phyloP scores from a whole-genome alignment of 2,113 vertebrate species.

The Panurus biarmicus region DNA sequence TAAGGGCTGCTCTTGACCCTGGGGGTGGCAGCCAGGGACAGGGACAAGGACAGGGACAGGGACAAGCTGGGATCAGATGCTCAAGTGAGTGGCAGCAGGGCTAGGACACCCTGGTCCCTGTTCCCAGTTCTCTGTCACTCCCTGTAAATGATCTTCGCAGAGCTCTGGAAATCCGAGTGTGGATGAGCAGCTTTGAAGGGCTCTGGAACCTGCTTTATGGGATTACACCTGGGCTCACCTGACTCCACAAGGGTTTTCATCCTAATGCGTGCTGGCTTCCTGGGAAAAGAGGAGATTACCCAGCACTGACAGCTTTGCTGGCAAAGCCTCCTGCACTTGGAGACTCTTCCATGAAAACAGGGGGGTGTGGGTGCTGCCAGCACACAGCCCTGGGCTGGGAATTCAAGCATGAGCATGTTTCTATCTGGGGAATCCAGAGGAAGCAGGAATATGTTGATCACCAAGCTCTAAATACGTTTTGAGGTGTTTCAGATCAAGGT shows the following conservation, averaged over 20 bases:
- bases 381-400: neutral
- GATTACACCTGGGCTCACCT: neutral
- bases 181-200: neutral
- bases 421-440: neutral
- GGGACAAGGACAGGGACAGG: neutral
- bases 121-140: accelerated
- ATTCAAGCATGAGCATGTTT: accelerated
- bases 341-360: neutral
- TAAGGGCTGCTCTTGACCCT: neutral
- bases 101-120: accelerated
- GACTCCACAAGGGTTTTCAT: neutral
- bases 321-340: neutral
- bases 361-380: neutral
- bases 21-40: neutral
- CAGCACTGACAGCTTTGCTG: neutral
- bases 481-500: neutral
- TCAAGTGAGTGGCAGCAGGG: accelerated
- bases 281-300: neutral
- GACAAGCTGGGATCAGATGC: neutral
- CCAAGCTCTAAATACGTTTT: neutral
- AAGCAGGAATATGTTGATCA: neutral
- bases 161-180: accelerated
- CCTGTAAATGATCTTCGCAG: neutral
- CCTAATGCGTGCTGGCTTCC: neutral
- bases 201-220: neutral